Conservation (phyloP, 2,113 vertebrate species). For the Cyrtonyx montezumae region DNA sequence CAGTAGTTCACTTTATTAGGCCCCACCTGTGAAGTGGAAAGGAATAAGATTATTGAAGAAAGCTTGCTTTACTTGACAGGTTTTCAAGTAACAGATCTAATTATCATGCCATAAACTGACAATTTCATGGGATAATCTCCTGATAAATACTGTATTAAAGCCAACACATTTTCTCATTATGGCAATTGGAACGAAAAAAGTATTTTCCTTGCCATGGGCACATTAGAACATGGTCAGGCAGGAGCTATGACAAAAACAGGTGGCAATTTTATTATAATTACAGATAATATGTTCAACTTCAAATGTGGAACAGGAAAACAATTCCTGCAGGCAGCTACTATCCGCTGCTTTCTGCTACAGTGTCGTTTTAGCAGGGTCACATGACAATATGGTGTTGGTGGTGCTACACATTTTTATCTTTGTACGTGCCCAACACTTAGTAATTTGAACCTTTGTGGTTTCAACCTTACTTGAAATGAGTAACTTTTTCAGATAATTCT, state of each 20-base stretch:
- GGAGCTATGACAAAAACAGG: neutral
- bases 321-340: slow-evolving; percentile 7
- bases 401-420: neutral
- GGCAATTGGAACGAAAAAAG: slow-evolving; percentile 48
- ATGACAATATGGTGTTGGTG: neutral
- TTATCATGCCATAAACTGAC: slow-evolving; percentile 55
- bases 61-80: slow-evolving; percentile 57
- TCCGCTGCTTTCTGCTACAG: rapidly evolving
- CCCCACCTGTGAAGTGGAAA: slow-evolving; percentile 23
- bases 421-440: neutral
- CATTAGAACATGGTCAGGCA: neutral
- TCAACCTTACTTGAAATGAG: neutral
- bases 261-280: slow-evolving; percentile 39
- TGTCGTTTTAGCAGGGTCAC: neutral
- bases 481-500: neutral
- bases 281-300: neutral
- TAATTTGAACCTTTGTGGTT: neutral
- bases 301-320: neutral
- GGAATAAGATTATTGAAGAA: slow-evolving; percentile 30
- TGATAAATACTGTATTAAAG: slow-evolving; percentile 54
- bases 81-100: slow-evolving; percentile 61
- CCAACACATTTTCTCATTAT: slow-evolving; percentile 54
- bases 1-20: slow-evolving; percentile 65
- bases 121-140: slow-evolving; percentile 49
- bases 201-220: slow-evolving; percentile 63